These are phyloP conservation scores for Boloria euphrosyne DNA, from an alignment of 2,888 invertebrate species.

Conservation along the genomic window DNA sequence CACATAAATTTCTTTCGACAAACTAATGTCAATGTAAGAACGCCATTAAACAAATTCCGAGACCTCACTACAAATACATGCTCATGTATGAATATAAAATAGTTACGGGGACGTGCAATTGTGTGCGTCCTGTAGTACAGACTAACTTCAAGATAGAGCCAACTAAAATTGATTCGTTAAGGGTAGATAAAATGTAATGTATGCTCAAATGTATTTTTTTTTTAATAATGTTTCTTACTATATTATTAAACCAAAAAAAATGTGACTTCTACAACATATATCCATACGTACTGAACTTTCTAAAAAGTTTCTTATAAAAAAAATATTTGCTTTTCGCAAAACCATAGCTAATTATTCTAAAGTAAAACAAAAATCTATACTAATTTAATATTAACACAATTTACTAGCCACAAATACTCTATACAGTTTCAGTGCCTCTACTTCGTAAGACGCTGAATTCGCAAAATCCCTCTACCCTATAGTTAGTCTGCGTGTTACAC, in stretches of 20 bases:
- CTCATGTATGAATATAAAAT: conserved; percentile 45
- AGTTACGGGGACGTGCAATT: conserved; percentile 46
- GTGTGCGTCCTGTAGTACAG: conserved; percentile 46
- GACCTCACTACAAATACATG: conserved; percentile 53
- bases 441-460: not conserved
- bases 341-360: too few relatives aligned
- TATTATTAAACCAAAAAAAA: too few relatives aligned
- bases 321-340: too few relatives aligned
- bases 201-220: too few relatives aligned
- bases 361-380: too few relatives aligned
- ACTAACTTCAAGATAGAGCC: conserved; percentile 33
- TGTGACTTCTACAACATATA: too few relatives aligned
- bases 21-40: conserved; percentile 82
- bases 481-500: conserved; percentile 44
- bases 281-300: not conserved
- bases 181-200: too few relatives aligned
- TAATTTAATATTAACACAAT: too few relatives aligned
- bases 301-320: not conserved
- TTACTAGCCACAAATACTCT: too few relatives aligned
- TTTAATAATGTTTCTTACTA: too few relatives aligned
- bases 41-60: conserved; percentile 81
- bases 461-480: conserved; percentile 32
- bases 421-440: too few relatives aligned
- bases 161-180: not conserved
- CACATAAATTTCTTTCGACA: conserved; percentile 81